A percentile compares a stretch with the other conserved stretches of the same genome.
Conservation (phyloP, 2,113 vertebrate species). For the Nerophis ophidion region DNA sequence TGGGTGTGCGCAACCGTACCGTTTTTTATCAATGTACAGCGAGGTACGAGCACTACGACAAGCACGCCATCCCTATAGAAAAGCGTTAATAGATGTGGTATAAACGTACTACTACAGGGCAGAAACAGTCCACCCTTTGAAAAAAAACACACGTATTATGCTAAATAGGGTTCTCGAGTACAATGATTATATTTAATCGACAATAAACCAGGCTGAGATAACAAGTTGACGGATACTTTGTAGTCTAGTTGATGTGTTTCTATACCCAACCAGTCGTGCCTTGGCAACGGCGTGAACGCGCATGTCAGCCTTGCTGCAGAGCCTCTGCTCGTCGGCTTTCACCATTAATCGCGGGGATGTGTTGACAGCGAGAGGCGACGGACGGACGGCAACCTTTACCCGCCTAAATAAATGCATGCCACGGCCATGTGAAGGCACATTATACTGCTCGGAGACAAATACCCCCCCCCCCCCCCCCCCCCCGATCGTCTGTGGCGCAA, state of each 20-base stretch:
- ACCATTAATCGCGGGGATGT: conserved; percentile 62
- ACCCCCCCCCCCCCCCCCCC: background rate
- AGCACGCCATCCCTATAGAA: background rate
- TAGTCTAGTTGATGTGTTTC: conserved; percentile 28
- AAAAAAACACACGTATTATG: accelerated
- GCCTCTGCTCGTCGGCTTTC: conserved; percentile 61
- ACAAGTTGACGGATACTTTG: background rate
- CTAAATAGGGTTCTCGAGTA: background rate
- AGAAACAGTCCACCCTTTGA: background rate
- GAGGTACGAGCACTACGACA: background rate
- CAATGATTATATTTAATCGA: background rate
- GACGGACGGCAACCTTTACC: conserved; percentile 23
- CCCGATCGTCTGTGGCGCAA: conserved; percentile 5
- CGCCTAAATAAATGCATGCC: conserved; percentile 38
- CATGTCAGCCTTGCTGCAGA: conserved; percentile 72
- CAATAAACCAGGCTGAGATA: accelerated
- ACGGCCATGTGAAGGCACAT: conserved; percentile 26
- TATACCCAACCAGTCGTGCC: conserved; percentile 62
- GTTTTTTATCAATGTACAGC: background rate
- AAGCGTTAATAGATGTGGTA: background rate
- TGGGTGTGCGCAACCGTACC: background rate
- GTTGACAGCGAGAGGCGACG: conserved; percentile 52
- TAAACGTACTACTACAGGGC: background rate
- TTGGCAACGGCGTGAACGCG: conserved; percentile 59
- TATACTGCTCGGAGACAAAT: background rate